A percentile compares a stretch with the other conserved stretches of the same genome.
phyloP scores from a whole-genome alignment of 2,113 vertebrate species.

The Leptobrachium leishanense region DNA sequence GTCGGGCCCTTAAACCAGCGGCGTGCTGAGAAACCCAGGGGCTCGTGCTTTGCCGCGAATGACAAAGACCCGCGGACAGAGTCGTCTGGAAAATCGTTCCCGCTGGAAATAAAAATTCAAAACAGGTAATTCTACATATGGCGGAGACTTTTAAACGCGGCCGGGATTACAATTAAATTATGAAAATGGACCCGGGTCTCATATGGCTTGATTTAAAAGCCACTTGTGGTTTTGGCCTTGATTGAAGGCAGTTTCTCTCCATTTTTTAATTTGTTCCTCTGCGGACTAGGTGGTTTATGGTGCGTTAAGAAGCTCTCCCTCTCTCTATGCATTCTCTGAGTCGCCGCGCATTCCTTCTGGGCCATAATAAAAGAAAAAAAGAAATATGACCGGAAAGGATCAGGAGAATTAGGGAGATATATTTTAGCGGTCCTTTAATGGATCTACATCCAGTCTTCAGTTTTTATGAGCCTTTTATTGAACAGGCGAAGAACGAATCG shows the following conservation, averaged over 20 bases:
- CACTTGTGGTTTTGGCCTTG: constrained; percentile 27
- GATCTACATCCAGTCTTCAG: too few relatives aligned
- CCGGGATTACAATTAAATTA: constrained; percentile 31
- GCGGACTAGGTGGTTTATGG: constrained; percentile 2
- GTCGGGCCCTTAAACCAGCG: constrained; percentile 18
- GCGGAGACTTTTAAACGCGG: constrained; percentile 25
- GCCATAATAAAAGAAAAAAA: not conserved
- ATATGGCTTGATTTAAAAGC: constrained; percentile 35
- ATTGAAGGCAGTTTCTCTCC: constrained; percentile 31
- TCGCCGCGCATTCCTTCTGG: too few relatives aligned
- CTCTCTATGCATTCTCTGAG: constrained; percentile 13
- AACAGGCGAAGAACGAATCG: too few relatives aligned
- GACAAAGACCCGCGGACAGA: constrained; percentile 24
- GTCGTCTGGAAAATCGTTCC: constrained; percentile 6
- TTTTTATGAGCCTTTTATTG: too few relatives aligned
- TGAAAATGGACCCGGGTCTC: constrained; percentile 14
- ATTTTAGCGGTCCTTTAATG: too few relatives aligned
- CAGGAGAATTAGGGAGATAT: not conserved
- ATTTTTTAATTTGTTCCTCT: not conserved
- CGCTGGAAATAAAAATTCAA: constrained; percentile 30
- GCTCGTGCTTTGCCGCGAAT: constrained; percentile 5
- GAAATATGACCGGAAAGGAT: not conserved
- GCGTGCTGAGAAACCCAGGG: not conserved
- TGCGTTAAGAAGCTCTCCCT: constrained; percentile 19
- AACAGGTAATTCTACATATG: constrained; percentile 30